Conservation (phyloP, 2,888 invertebrate species). For the Lapara coniferarum region DNA sequence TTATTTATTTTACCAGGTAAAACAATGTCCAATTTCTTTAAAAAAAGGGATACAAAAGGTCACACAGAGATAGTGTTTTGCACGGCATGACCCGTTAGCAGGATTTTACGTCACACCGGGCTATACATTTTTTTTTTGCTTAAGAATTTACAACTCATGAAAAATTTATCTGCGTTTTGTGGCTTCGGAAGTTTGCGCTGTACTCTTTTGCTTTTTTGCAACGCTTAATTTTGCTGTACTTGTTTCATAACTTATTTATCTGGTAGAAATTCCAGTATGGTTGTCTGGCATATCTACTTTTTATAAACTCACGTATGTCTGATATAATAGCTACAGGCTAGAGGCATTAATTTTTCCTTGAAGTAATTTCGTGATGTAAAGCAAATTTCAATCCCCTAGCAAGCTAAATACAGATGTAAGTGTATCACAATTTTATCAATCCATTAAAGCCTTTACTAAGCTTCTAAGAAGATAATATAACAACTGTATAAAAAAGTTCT, state of each 20-base stretch:
- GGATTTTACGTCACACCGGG: slow-evolving; percentile 3
- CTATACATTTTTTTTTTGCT: slow-evolving; percentile 16
- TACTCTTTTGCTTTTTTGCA: not conserved
- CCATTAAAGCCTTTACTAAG: too few species aligned
- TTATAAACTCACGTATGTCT: too few species aligned
- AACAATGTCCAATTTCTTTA: slow-evolving; percentile 20
- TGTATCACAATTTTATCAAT: too few species aligned
- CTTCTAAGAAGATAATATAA: too few species aligned
- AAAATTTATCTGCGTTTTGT: not conserved
- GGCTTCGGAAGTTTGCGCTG: not conserved
- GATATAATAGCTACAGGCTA: too few species aligned
- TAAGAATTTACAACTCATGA: slow-evolving; percentile 16
- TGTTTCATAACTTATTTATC: not conserved
- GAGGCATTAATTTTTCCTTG: too few species aligned
- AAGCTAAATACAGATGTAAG: too few species aligned
- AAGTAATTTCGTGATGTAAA: too few species aligned
- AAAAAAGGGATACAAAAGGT: slow-evolving; percentile 17
- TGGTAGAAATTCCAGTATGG: too few species aligned
- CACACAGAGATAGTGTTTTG: slow-evolving; percentile 10
- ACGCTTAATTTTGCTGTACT: not conserved
- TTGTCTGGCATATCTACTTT: too few species aligned
- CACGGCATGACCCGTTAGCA: not conserved
- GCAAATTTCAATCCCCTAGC: too few species aligned
- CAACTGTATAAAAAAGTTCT: too few species aligned
- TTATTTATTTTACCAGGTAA: slow-evolving; percentile 12